Evolutionary conservation across 2,888 invertebrate genomes (phyloP), one percentile per base, ranked within the genome.

Genomic region (Platycheirus albimanus): DNA sequence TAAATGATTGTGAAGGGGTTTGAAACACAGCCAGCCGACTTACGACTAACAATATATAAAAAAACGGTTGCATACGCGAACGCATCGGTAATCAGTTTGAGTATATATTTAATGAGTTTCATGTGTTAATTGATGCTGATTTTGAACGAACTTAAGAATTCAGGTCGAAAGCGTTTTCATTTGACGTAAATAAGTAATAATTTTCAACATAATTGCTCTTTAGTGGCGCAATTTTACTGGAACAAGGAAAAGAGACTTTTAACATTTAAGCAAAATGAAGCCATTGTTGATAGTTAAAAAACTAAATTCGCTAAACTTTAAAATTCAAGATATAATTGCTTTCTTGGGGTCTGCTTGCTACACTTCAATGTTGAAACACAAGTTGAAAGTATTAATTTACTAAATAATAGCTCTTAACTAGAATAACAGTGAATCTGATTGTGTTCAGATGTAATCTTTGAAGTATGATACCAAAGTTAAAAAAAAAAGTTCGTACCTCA

Each of bases 71-170:
- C 38, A 52, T 17, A 52, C 43, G 15, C 47, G 36, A 47, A 36
- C 41, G 79, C 61, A 56, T 80, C 54, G 41, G 56, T 75, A 76
- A 76, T 71, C 70, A 58, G 70, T 64, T 64, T 64, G 49, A 51
- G 64, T 58, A 69, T 56, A 69, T 63, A 41, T 66, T 80, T 70
- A 81, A 64, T 71, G 77, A 81, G 64, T 71, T 67, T 47, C 19
- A 77, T 77, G 81, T 81, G 81, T 61, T 77, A 77, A 81, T 81
- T 61, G 77, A 58, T 71, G 71, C 49, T 45, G 45, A 76, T 66
- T 75, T 71, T 69, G 54, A 70, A 20, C 51, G 51, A 63, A 67
- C 43, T 54, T 43, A 58, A 19, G 71, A 81, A 81, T 77, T 49
- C 66, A 81, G 81, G 81, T 81, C 81, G 61, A 66, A 45, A 64